Conservation (phyloP, 2,797 vertebrate species). For the Cuculus canorus region DNA sequence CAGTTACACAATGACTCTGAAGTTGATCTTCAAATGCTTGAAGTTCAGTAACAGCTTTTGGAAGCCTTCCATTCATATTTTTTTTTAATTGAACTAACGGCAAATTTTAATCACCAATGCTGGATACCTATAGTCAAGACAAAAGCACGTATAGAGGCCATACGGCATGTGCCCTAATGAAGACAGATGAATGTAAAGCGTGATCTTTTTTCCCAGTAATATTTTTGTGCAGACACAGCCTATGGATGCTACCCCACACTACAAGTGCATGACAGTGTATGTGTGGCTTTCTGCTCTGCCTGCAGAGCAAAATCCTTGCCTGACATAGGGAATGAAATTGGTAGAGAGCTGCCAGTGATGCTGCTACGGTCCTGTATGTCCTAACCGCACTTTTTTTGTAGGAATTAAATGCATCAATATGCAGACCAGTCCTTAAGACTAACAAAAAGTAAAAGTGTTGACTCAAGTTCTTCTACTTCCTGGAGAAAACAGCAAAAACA, state of each 20-base stretch:
- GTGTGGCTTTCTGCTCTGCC: accelerated
- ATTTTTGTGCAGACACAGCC: background rate
- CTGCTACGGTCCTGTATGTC: background rate
- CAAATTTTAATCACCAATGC: background rate
- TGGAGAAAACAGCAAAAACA: background rate
- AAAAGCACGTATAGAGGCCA: background rate
- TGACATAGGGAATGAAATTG: accelerated
- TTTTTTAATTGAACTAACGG: background rate
- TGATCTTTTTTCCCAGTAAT: background rate
- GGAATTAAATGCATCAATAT: background rate
- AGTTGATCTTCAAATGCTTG: background rate
- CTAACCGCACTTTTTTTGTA: background rate
- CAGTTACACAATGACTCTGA: background rate
- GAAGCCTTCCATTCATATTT: background rate
- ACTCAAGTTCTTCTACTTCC: background rate
- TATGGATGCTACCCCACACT: accelerated
- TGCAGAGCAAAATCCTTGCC: background rate
- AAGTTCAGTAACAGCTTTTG: background rate
- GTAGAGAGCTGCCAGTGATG: background rate
- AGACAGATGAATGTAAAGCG: background rate
- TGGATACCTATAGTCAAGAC: background rate
- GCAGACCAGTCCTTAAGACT: background rate
- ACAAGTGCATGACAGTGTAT: background rate
- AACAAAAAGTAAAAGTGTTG: background rate
- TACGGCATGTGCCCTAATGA: background rate